Conservation (phyloP, 2,797 vertebrate genomes). For the Danio kyathit region DNA sequence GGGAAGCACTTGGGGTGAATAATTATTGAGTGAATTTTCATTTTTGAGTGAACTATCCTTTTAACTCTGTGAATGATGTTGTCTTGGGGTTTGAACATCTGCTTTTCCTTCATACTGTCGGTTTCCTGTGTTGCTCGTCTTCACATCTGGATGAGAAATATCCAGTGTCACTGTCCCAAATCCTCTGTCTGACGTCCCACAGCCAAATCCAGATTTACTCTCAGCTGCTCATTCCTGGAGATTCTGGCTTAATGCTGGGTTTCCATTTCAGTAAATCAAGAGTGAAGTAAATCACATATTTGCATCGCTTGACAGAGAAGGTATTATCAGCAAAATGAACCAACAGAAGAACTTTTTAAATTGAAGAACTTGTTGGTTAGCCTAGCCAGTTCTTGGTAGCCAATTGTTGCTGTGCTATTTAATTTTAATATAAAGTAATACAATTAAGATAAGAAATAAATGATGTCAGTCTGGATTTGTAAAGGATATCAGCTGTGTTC, state of each 20-base stretch:
- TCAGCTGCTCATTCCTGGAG: not conserved
- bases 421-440: too few species aligned
- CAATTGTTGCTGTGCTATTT: too few species aligned
- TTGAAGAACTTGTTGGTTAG: too few species aligned
- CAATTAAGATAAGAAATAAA: too few species aligned
- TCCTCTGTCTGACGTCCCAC: not conserved
- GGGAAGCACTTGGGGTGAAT: too few species aligned
- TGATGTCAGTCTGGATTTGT: too few species aligned
- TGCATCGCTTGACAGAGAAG: too few species aligned
- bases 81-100: not conserved
- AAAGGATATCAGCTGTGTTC: too few species aligned
- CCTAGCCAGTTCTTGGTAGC: too few species aligned
- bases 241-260: not conserved
- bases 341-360: too few species aligned
- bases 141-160: not conserved
- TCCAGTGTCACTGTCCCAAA: not conserved
- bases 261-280: not conserved
- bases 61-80: not conserved
- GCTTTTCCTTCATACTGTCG: not conserved
- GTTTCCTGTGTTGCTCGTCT: constrained; percentile 12
- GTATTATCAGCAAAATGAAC: too few species aligned
- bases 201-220: not conserved
- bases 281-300: not conserved
- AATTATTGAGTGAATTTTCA: too few species aligned
- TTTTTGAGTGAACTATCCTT: not conserved